Percentiles rank a stretch among this genome's conserved stretches.
Conservation (phyloP, 2,113 vertebrate genomes). For the Triplophysa siluroides region DNA sequence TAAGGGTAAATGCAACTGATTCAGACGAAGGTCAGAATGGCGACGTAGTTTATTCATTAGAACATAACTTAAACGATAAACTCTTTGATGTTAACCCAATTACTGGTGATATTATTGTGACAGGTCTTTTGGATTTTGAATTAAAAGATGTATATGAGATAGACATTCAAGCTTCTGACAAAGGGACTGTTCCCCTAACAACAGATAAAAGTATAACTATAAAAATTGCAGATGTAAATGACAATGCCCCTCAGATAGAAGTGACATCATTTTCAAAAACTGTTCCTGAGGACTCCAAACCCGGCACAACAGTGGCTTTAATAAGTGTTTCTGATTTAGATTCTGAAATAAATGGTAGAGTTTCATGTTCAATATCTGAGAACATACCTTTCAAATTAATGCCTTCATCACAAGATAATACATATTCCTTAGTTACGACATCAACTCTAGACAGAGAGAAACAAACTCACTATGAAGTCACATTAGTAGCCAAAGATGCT, state of each 20-base stretch:
- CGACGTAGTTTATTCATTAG: constrained; percentile 57
- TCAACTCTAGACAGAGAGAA: constrained; percentile 55
- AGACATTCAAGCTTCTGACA: constrained; percentile 59
- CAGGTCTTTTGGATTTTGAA: constrained; percentile 56
- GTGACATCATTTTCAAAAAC: constrained; percentile 80
- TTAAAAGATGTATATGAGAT: too few relatives aligned
- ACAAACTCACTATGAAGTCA: constrained; percentile 48
- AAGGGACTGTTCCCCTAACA: constrained; percentile 41
- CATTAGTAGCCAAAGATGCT: constrained; percentile 55
- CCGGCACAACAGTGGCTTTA: constrained; percentile 57
- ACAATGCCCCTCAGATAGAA: constrained; percentile 80
- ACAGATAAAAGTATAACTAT: constrained; percentile 55
- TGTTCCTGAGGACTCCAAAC: constrained; percentile 59
- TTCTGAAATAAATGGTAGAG: constrained; percentile 55
- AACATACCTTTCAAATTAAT: constrained; percentile 57
- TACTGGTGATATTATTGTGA: constrained; percentile 56
- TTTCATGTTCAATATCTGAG: constrained; percentile 67
- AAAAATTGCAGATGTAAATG: constrained; percentile 61
- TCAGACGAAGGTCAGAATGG: constrained; percentile 58
- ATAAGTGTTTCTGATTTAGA: constrained; percentile 60
- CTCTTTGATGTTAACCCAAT: constrained; percentile 51
- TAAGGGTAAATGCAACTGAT: constrained; percentile 60
- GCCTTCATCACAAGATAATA: constrained; percentile 50
- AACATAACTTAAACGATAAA: constrained; percentile 28
- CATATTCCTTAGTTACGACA: constrained; percentile 56